Percentiles rank a stretch among this genome's conserved stretches.
phyloP scores from a whole-genome alignment of 2,797 vertebrate species.

The Acanthurus tractus region DNA sequence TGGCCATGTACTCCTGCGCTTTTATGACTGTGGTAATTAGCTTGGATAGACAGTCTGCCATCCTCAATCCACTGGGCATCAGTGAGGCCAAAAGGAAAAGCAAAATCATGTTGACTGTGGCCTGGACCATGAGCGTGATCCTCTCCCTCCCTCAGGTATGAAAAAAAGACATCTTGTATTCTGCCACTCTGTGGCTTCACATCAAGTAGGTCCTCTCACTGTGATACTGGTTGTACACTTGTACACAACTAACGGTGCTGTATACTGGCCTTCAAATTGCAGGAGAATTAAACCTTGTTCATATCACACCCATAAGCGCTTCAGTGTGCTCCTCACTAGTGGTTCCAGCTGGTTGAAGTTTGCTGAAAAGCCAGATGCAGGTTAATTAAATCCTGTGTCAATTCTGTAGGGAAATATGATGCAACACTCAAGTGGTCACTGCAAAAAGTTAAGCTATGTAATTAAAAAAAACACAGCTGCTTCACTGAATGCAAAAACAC shows the following conservation, averaged over 20 bases:
- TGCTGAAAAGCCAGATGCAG: background rate
- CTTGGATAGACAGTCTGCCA: conserved; percentile 88
- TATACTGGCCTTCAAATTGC: background rate
- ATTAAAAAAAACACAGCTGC: background rate
- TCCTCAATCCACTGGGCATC: conserved; percentile 88
- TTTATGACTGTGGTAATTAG: conserved; percentile 89
- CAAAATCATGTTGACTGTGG: conserved; percentile 87
- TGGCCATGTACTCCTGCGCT: conserved; percentile 89
- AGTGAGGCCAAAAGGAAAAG: conserved; percentile 87
- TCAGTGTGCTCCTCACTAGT: background rate
- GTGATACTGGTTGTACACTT: background rate
- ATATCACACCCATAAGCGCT: too few species aligned
- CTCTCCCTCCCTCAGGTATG: conserved; percentile 88
- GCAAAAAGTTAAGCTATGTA: background rate
- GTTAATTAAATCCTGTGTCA: conserved; percentile 1
- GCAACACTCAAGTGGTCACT: background rate
- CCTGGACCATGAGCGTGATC: conserved; percentile 87
- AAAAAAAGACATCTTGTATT: background rate
- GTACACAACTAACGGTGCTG: background rate
- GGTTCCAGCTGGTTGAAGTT: background rate
- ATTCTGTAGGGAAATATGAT: conserved; percentile 1
- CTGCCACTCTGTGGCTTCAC: background rate
- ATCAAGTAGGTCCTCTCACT: background rate
- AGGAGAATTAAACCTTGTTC: background rate
- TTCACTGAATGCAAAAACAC: background rate